Evolutionary conservation across 37 sponge, comb jelly and placozoan genomes (phyloP).

Genomic region (Cladorhizidae sp.): DNA sequence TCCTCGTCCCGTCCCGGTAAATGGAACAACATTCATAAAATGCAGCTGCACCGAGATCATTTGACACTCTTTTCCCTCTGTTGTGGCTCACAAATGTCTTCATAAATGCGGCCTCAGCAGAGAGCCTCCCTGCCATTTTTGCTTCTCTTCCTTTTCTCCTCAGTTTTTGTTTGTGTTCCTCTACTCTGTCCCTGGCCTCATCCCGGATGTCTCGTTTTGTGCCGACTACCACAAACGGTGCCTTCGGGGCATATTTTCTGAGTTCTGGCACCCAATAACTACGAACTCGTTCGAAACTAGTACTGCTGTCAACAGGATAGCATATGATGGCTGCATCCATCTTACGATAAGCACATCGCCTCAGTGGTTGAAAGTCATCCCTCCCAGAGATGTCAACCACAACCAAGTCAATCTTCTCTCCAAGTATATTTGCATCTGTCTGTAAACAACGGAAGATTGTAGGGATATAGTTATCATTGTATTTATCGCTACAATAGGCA

Average conservation of each 20-base stretch:
- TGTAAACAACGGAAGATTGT: slow-evolving; percentile 13
- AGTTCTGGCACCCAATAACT: slow-evolving; percentile 45
- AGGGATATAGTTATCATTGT: slow-evolving; percentile 32
- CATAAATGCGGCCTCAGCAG: background rate
- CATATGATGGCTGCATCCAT: slow-evolving; percentile 40
- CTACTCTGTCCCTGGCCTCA: background rate
- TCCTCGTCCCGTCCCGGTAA: slow-evolving; percentile 39
- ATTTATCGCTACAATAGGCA: slow-evolving; percentile 45
- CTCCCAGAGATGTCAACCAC: slow-evolving; percentile 40
- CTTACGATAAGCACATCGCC: slow-evolving; percentile 40
- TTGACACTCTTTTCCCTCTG: slow-evolving; percentile 13
- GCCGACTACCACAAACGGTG: slow-evolving; percentile 49
- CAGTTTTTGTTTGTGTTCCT: background rate
- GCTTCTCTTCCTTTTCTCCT: background rate
- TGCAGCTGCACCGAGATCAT: slow-evolving; percentile 28
- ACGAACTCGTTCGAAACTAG: slow-evolving; percentile 14
- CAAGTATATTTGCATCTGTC: slow-evolving; percentile 30
- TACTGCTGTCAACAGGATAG: slow-evolving; percentile 26
- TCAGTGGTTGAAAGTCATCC: slow-evolving; percentile 29
- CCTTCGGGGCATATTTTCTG: background rate
- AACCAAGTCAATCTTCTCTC: slow-evolving; percentile 42
- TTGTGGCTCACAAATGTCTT: background rate
- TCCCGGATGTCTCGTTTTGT: slow-evolving; percentile 50
- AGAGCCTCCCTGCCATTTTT: background rate
- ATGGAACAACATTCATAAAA: slow-evolving; percentile 46